phyloP scores from a whole-genome alignment of 2,797 vertebrate genomes.

The Anniella stebbinsi region DNA sequence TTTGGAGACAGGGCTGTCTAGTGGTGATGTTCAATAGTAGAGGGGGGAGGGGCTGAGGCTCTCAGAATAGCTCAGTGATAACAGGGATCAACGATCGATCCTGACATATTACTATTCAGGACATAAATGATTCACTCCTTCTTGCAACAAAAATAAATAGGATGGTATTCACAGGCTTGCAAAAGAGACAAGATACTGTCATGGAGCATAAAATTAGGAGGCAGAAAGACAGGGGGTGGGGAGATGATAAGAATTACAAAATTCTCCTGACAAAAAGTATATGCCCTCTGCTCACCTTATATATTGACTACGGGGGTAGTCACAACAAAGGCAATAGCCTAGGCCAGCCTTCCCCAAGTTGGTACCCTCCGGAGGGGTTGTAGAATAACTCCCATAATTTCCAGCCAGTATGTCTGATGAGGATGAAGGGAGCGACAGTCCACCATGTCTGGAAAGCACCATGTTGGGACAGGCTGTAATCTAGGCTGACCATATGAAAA shows the following conservation, averaged over 20 bases:
- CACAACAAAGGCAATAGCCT: background rate
- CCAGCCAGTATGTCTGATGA: too few relatives aligned
- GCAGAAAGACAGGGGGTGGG: background rate
- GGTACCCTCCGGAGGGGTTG: too few relatives aligned
- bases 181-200: background rate
- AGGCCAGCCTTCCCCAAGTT: too few relatives aligned
- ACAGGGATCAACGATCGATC: constrained; percentile 15
- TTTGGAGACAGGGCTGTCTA: background rate
- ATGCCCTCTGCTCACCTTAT: background rate
- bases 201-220: background rate
- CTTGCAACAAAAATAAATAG: constrained; percentile 18
- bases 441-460: too few relatives aligned
- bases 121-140: constrained; percentile 24
- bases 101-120: constrained; percentile 23
- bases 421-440: too few relatives aligned
- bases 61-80: constrained; percentile 28
- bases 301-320: background rate
- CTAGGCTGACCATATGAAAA: too few relatives aligned
- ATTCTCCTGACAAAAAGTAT: background rate
- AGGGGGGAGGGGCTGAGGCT: background rate
- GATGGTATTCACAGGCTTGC: background rate
- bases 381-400: too few relatives aligned
- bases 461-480: too few relatives aligned
- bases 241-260: background rate
- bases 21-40: constrained; percentile 4